Evolutionary conservation across 2,797 vertebrate species (phyloP).

Genomic region (Myotis vivesi): DNA sequence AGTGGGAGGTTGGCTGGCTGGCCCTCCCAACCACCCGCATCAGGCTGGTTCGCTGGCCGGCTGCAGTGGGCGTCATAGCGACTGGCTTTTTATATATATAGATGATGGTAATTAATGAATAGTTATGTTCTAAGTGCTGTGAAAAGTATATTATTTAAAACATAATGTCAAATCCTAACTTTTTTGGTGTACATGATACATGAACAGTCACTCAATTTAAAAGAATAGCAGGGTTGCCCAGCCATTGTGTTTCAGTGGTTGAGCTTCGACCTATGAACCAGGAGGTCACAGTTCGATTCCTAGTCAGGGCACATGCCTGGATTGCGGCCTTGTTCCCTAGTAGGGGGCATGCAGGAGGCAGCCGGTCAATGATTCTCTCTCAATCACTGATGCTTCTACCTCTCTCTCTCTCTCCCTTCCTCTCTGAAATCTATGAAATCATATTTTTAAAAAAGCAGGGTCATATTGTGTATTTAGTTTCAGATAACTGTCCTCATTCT

Average conservation of each 20-base stretch:
- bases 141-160: neutral
- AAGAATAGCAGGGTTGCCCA: neutral
- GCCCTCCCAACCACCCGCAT: too few relatives aligned
- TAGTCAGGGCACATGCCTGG: neutral
- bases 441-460: too few relatives aligned
- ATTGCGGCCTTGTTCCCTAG: neutral
- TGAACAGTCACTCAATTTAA: neutral
- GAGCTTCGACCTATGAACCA: neutral
- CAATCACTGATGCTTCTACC: neutral
- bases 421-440: neutral
- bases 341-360: neutral
- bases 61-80: rapidly evolving
- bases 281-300: neutral
- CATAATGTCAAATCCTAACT: neutral
- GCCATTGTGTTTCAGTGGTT: neutral
- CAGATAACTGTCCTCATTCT: neutral
- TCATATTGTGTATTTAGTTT: neutral
- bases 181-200: neutral
- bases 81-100: too few relatives aligned
- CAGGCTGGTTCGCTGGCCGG: too few relatives aligned
- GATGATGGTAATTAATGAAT: neutral
- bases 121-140: neutral
- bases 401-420: neutral
- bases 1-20: too few relatives aligned
- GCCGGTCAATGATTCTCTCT: neutral